Conservation (phyloP, 2,888 invertebrate species). For the Caenorhabditis imperialis region DNA sequence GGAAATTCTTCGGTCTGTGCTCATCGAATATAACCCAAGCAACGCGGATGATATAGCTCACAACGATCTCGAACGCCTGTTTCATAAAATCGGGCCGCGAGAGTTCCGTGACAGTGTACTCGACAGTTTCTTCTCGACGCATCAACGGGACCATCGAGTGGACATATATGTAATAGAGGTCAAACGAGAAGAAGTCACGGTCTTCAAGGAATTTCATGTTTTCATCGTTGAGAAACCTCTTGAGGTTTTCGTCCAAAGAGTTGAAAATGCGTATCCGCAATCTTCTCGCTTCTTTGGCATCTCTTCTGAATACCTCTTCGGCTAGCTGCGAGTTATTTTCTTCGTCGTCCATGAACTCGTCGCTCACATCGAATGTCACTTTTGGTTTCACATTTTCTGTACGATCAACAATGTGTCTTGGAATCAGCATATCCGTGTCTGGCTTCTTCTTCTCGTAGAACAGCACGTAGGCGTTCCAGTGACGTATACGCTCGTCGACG, state of each 20-base stretch:
- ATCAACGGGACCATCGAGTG: slow-evolving; percentile 28
- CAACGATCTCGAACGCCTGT: slow-evolving; percentile 14
- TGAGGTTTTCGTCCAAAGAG: slow-evolving; percentile 20
- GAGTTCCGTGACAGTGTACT: slow-evolving; percentile 26
- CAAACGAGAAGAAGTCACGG: slow-evolving; percentile 49
- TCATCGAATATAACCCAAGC: slow-evolving; percentile 53
- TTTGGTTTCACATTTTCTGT: slow-evolving; percentile 16
- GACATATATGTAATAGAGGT: slow-evolving; percentile 41
- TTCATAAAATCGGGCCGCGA: slow-evolving; percentile 27
- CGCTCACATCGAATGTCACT: slow-evolving; percentile 47
- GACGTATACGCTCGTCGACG: slow-evolving; percentile 80
- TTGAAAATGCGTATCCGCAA: slow-evolving; percentile 41
- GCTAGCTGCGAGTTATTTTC: slow-evolving; percentile 17
- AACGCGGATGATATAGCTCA: slow-evolving; percentile 31
- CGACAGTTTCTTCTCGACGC: slow-evolving; percentile 27
- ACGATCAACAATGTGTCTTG: slow-evolving; percentile 13
- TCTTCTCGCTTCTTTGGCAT: slow-evolving; percentile 28
- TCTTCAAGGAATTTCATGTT: slow-evolving; percentile 42
- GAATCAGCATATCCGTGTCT: slow-evolving; percentile 2
- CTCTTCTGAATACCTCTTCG: slow-evolving; percentile 4
- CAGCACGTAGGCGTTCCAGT: slow-evolving; percentile 82
- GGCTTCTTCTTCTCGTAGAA: slow-evolving; percentile 78
- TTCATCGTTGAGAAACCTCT: slow-evolving; percentile 38
- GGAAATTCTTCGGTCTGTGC: slow-evolving; percentile 37
- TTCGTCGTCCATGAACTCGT: slow-evolving; percentile 29